phyloP scores from a whole-genome alignment of 2,888 invertebrate species.

The Hermaeophaga mercurialis region DNA sequence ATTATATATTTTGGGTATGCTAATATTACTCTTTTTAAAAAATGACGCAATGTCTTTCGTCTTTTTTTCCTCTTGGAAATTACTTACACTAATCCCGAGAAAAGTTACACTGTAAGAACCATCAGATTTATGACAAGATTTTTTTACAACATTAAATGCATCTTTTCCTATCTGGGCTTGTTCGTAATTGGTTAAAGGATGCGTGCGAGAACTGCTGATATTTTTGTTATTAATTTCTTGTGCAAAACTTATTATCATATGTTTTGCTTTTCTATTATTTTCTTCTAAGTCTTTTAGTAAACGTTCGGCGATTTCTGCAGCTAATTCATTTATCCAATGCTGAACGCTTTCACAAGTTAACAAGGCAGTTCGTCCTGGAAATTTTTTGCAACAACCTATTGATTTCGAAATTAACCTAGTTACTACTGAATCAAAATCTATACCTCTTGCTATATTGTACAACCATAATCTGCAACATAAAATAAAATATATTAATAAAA shows the following conservation, averaged over 20 bases:
- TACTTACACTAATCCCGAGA: constrained; percentile 78
- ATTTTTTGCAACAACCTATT: constrained; percentile 95
- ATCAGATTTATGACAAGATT: constrained; percentile 53
- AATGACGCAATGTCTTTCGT: constrained; percentile 50
- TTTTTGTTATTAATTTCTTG: constrained; percentile 63
- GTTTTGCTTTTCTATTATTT: constrained; percentile 80
- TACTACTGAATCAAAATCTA: constrained; percentile 86
- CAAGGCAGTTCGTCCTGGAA: constrained; percentile 80
- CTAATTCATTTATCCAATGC: constrained; percentile 82
- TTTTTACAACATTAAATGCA: constrained; percentile 71
- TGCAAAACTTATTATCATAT: constrained; percentile 76
- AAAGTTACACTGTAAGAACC: constrained; percentile 63
- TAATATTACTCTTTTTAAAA: constrained; percentile 36
- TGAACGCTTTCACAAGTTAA: constrained; percentile 67
- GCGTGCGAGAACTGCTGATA: constrained; percentile 69
- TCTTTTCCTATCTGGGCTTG: constrained; percentile 68
- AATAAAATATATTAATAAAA: too few species aligned
- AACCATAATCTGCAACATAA: constrained; percentile 72
- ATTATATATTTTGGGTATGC: not conserved
- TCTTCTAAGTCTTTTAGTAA: constrained; percentile 79
- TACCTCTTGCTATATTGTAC: constrained; percentile 83
- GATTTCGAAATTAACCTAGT: constrained; percentile 87
- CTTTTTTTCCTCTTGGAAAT: constrained; percentile 71
- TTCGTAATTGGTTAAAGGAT: constrained; percentile 66
- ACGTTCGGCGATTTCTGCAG: constrained; percentile 82